Percentiles rank a stretch among this genome's conserved stretches.
Conservation (phyloP, 2,797 vertebrate species). For the Naso thynnoides region DNA sequence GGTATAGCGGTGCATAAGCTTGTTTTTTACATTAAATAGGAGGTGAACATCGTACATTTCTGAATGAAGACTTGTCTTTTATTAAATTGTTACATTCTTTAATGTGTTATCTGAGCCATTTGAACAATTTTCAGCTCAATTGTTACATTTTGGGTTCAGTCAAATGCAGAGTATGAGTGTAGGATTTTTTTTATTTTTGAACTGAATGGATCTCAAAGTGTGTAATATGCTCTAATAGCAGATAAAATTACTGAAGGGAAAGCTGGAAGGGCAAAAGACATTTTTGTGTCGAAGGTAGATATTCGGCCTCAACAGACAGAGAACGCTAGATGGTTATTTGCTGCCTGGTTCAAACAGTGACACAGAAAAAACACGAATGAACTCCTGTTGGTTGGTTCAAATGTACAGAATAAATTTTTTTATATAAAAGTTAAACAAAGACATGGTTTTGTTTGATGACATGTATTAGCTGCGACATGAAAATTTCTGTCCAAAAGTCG, state of each 20-base stretch:
- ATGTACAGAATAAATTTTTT: too few species aligned
- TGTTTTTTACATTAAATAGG: too few species aligned
- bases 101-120: neutral
- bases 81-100: neutral
- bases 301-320: too few species aligned
- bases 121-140: neutral
- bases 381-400: neutral
- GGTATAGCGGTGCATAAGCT: neutral
- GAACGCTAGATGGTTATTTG: too few species aligned
- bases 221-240: constrained; percentile 34
- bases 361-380: neutral
- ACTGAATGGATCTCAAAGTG: constrained; percentile 25
- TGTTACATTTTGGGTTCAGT: neutral
- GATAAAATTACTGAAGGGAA: constrained; percentile 13
- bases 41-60: too few species aligned
- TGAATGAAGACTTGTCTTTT: too few species aligned
- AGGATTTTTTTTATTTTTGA: neutral
- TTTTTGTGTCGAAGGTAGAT: constrained; percentile 3
- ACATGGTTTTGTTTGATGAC: too few species aligned
- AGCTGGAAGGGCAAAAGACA: constrained; percentile 2
- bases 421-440: too few species aligned
- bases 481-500: too few species aligned
- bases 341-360: neutral
- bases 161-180: neutral
- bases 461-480: too few species aligned